These are phyloP conservation scores for Volucella inflata DNA, from an alignment of 2,888 invertebrate genomes.

Conservation along the genomic window DNA sequence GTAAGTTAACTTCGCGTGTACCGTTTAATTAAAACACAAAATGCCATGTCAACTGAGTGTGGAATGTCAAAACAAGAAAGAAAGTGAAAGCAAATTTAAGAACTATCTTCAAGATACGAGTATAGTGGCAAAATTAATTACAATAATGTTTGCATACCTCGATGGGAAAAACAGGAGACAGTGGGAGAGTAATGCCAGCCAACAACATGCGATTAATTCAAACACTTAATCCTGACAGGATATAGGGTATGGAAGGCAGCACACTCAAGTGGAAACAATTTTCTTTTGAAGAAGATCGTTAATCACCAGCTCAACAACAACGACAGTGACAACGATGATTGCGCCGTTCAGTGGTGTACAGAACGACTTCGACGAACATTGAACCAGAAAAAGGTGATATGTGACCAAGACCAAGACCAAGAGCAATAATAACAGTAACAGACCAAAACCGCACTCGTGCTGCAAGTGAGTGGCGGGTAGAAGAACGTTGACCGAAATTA, in stretches of 20 bases:
- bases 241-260: slow-evolving; percentile 7
- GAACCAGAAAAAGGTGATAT: slow-evolving; percentile 56
- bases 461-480: too few species aligned
- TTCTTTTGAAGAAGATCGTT: slow-evolving; percentile 65
- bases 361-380: slow-evolving; percentile 43
- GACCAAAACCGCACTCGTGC: too few species aligned
- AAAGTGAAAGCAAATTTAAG: slow-evolving; percentile 40
- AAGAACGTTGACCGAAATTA: slow-evolving; percentile 55
- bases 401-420: slow-evolving; percentile 36
- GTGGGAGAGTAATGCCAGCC: background rate
- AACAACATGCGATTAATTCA: slow-evolving; percentile 55
- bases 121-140: slow-evolving; percentile 48
- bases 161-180: slow-evolving; percentile 6
- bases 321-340: slow-evolving; percentile 18
- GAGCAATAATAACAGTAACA: too few species aligned
- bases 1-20: slow-evolving; percentile 49
- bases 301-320: slow-evolving; percentile 52
- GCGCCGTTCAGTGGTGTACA: background rate
- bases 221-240: slow-evolving; percentile 65
- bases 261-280: slow-evolving; percentile 68
- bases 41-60: slow-evolving; percentile 20
- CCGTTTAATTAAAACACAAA: slow-evolving; percentile 63
- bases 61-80: background rate
- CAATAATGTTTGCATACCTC: slow-evolving; percentile 59
- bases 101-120: slow-evolving; percentile 26